Percentiles rank a stretch among this genome's conserved stretches.
Conservation (phyloP, 2,113 vertebrate species). For the Phocoena phocoena region DNA sequence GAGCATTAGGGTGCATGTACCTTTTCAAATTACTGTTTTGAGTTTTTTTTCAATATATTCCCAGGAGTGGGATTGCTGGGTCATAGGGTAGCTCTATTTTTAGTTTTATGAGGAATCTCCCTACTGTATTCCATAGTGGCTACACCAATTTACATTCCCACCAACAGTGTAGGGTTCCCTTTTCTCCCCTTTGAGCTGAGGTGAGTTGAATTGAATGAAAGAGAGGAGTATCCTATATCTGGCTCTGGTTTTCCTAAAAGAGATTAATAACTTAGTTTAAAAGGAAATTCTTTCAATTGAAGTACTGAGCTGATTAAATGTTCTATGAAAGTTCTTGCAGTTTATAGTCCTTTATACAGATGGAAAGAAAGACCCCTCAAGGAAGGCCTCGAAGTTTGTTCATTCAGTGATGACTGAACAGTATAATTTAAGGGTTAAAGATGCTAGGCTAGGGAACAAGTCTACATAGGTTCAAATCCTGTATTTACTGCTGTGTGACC, state of each 20-base stretch:
- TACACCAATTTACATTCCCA: no score
- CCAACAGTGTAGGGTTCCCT: no score
- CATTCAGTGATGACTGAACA: background rate
- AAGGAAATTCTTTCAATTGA: background rate
- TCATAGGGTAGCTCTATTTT: no score
- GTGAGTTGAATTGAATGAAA: background rate
- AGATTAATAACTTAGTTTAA: background rate
- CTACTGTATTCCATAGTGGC: no score
- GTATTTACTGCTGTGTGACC: background rate
- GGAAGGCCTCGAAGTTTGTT: background rate
- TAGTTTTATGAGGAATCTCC: no score
- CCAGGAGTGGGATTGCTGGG: no score
- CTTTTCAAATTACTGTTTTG: no score
- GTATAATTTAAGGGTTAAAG: background rate
- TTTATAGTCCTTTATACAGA: background rate
- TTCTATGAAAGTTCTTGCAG: background rate
- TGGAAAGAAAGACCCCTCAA: background rate
- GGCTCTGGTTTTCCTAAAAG: background rate
- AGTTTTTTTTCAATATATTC: no score
- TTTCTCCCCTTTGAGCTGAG: background rate
- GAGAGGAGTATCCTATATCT: background rate
- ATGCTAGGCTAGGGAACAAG: background rate
- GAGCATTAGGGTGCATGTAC: no score
- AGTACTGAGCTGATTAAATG: constrained; percentile 6
- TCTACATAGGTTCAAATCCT: background rate